A percentile compares a stretch with the other conserved stretches of the same genome.
These are phyloP conservation scores for Erithacus rubecula DNA, from an alignment of 2,797 vertebrate genomes.

Conservation along the genomic window DNA sequence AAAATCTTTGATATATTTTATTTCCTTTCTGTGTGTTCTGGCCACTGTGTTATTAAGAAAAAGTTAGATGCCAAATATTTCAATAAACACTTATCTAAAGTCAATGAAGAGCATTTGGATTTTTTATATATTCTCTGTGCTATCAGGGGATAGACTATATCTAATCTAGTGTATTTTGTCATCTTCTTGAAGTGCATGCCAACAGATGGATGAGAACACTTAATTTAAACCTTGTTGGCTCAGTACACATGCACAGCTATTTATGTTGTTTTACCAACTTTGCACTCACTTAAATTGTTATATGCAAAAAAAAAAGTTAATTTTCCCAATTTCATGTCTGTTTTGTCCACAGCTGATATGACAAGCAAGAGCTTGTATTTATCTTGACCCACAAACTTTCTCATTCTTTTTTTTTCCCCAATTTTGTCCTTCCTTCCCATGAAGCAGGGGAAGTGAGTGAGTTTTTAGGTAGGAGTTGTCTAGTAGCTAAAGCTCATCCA, in stretches of 20 bases:
- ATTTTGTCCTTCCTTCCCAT: not conserved
- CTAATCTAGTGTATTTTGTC: not conserved
- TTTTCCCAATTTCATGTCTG: not conserved
- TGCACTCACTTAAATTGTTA: not conserved
- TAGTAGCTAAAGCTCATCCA: not conserved
- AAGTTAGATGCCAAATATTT: not conserved
- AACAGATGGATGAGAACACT: not conserved
- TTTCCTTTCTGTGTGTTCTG: not conserved
- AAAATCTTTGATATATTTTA: not conserved
- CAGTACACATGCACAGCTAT: not conserved
- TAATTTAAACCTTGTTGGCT: not conserved
- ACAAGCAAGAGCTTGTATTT: not conserved
- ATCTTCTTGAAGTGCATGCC: not conserved
- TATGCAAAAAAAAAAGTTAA: not conserved
- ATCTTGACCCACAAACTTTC: not conserved
- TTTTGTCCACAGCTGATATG: not conserved
- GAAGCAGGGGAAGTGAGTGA: not conserved
- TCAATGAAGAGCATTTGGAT: not conserved
- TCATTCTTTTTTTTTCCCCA: rapidly evolving
- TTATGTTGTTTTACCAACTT: not conserved
- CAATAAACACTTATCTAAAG: not conserved
- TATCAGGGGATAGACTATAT: not conserved
- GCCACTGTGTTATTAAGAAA: not conserved
- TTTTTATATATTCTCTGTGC: not conserved
- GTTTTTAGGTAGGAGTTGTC: not conserved